These are phyloP conservation scores for Trichomycterus rosablanca DNA, from an alignment of 2,113 vertebrate genomes.

Conservation along the genomic window DNA sequence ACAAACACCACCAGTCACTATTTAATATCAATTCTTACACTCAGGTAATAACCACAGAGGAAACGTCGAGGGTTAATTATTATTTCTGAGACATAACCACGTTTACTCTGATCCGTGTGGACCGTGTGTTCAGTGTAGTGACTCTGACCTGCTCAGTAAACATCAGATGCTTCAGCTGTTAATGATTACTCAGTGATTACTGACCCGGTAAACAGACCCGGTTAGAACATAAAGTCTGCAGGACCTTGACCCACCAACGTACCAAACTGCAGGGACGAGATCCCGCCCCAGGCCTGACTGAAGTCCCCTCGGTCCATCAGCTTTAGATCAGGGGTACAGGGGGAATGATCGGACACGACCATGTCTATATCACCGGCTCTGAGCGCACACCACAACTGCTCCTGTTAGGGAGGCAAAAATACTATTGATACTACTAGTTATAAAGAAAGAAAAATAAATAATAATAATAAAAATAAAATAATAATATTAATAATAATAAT, in stretches of 20 bases:
- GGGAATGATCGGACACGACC: constrained; percentile 79
- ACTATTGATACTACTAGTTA: not conserved
- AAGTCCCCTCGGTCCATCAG: constrained; percentile 69
- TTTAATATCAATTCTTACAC: no score
- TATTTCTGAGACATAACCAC: no score
- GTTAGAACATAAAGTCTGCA: not conserved
- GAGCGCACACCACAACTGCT: constrained; percentile 72
- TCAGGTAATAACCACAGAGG: no score
- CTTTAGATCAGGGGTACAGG: constrained; percentile 73
- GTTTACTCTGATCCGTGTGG: no score
- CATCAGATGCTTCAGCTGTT: no score
- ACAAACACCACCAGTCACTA: no score
- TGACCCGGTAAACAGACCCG: constrained; percentile 37
- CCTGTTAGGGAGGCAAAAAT: constrained; percentile 52
- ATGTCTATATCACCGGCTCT: constrained; percentile 72
- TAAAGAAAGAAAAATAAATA: not conserved
- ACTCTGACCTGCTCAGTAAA: no score
- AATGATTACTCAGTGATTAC: constrained; percentile 56
- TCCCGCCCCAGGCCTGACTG: constrained; percentile 73
- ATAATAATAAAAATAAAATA: no score
- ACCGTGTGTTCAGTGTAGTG: no score
- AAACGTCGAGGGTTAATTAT: no score
- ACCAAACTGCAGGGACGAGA: constrained; percentile 79
- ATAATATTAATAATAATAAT: no score
- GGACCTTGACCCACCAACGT: constrained; percentile 36